Evolutionary conservation across 2,797 vertebrate genomes (phyloP), one percentile per base, ranked within the genome.

Genomic region (Jordanella pulchra): DNA sequence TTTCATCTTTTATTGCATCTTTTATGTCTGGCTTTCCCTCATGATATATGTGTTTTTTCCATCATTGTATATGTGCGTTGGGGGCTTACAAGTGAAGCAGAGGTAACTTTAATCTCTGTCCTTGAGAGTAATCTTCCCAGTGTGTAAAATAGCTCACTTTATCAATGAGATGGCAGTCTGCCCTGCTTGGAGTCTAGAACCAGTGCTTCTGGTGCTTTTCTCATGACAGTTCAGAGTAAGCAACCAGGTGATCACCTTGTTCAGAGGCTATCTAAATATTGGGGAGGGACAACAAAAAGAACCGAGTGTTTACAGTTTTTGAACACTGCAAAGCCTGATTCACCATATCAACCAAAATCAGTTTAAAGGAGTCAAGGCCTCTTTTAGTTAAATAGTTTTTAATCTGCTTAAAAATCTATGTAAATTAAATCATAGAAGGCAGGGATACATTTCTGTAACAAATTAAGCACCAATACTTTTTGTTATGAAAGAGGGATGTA

Each of bases 81-180:
- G 35, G 39, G 60, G 75, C 70, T 82, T 88, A 81, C 77, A 84
- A 86, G 79, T 87, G 80, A 85, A 87, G 91, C 73, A 89, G 88
- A 91, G 91, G 77, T 85, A 77, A 84, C 88, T 93, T 93, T 93
- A 92, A 93, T 93, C 92, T 92, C 85, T 93, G 92, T 94, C 93
- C 93, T 94, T 94, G 91, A 93, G 90, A 92, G 90, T 91, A 93
- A 94, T 93, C 93, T 93, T 93, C 89, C 89, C 88, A 85, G 83
- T 91, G 90, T 90, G 89, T 89, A 93, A 93, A 93, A 93, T 87
- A 89, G 91, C 86, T 93, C 91, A 91, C 90, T 93, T 93, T 93
- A 94, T 93, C 93, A 93, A 93, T 79, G 82, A 81, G 84, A 90
- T 92, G 92, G 90, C 92, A 94, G 92, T 79, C 75, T 90, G 91